These are phyloP conservation scores for Drosophila tanythrix DNA, from an alignment of 2,888 invertebrate species.

Conservation along the genomic window DNA sequence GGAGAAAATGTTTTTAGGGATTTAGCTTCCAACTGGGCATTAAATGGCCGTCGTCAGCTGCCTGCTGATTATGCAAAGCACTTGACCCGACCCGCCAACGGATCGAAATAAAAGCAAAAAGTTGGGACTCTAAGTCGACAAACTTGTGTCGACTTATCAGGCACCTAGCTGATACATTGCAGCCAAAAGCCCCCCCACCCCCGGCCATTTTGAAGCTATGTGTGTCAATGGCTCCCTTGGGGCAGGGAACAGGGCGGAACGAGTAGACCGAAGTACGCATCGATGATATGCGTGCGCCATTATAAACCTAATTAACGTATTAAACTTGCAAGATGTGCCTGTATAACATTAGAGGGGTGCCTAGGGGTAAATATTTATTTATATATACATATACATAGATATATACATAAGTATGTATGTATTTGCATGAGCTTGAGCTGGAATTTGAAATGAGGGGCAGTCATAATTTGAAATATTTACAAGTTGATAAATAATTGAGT, in stretches of 20 bases:
- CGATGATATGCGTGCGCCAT: slow-evolving; percentile 58
- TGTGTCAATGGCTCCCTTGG: slow-evolving; percentile 76
- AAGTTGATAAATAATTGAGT: neutral
- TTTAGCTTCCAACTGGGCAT: slow-evolving; percentile 41
- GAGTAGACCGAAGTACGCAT: slow-evolving; percentile 7
- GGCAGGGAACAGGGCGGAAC: slow-evolving; percentile 18
- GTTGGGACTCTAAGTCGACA: slow-evolving; percentile 31
- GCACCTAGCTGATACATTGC: slow-evolving; percentile 42
- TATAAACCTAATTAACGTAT: slow-evolving; percentile 79
- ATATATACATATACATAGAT: neutral
- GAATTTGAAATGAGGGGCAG: neutral
- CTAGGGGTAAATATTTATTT: slow-evolving; percentile 6
- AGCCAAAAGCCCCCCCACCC: slow-evolving; percentile 31
- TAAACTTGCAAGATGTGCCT: slow-evolving; percentile 73
- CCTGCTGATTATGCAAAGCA: slow-evolving; percentile 54
- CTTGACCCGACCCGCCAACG: slow-evolving; percentile 61
- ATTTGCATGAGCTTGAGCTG: neutral
- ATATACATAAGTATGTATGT: neutral
- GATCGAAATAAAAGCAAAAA: slow-evolving; percentile 38
- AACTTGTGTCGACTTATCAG: slow-evolving; percentile 28
- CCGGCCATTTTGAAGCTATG: slow-evolving; percentile 58
- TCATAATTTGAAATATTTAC: neutral
- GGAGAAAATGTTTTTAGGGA: slow-evolving; percentile 50
- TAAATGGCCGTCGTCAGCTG: slow-evolving; percentile 25
- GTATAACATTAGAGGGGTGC: slow-evolving; percentile 18